A percentile compares a stretch with the other conserved stretches of the same genome.
Evolutionary conservation across 2,797 vertebrate species (phyloP).

Genomic region (Eurystomus glaucurus): DNA sequence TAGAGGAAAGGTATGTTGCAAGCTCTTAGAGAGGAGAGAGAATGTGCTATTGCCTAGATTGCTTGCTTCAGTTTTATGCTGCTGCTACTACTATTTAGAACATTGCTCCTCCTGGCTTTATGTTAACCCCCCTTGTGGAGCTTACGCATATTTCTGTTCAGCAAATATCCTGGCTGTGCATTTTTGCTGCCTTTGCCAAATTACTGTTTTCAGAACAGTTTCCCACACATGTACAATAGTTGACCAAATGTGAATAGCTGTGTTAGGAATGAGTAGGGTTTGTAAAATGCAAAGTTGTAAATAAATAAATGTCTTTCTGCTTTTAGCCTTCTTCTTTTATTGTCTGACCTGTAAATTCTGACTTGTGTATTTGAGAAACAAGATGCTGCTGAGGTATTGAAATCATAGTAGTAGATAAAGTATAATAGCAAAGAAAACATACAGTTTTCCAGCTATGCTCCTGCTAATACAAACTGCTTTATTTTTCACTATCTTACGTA

Average conservation of each 20-base stretch:
- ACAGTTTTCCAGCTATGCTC: background rate
- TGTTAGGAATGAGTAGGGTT: background rate
- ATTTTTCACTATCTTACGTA: background rate
- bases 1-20: background rate
- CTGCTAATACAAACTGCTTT: background rate
- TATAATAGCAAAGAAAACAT: background rate
- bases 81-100: background rate
- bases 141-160: background rate
- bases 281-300: background rate
- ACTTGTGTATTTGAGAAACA: background rate
- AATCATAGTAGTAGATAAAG: background rate
- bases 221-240: background rate
- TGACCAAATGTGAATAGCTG: conserved; percentile 8
- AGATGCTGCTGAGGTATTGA: background rate
- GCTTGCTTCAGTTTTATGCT: background rate
- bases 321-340: background rate
- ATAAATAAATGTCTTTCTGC: background rate
- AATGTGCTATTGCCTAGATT: background rate
- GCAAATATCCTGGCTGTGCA: background rate
- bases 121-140: background rate
- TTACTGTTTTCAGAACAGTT: conserved; percentile 1
- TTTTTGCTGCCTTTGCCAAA: conserved; percentile 4
- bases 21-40: background rate
- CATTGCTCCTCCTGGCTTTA: background rate
- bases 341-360: background rate